Evolutionary conservation across 1,140 invertebrate genomes (phyloP).

Genomic region (Zaprionus tsacasi): DNA sequence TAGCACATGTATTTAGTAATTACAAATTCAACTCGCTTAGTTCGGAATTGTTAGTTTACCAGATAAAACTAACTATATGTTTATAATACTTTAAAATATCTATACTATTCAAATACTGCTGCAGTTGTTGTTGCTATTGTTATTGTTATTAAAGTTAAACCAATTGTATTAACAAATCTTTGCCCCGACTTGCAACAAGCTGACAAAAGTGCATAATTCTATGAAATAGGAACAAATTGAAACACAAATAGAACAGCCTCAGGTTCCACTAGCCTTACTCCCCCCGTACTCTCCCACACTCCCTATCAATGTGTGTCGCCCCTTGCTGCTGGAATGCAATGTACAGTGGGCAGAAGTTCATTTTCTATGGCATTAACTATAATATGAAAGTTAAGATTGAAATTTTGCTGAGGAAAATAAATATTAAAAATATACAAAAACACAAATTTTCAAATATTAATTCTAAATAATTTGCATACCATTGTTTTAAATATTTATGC

Average conservation of each 20-base stretch:
- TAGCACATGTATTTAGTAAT: slow-evolving; percentile 18
- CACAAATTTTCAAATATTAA: too few species aligned
- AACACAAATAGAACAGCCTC: slow-evolving; percentile 66
- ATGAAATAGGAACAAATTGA: slow-evolving; percentile 78
- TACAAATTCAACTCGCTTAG: slow-evolving; percentile 38
- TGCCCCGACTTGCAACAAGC: slow-evolving; percentile 40
- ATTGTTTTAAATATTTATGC: too few species aligned
- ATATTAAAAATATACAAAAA: too few species aligned
- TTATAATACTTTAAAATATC: too few species aligned
- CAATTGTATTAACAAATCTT: slow-evolving; percentile 46
- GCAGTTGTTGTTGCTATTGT: slow-evolving; percentile 1
- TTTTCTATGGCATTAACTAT: too few species aligned
- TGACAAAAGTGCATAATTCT: slow-evolving; percentile 79
- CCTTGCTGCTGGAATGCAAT: too few species aligned
- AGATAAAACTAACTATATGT: too few species aligned
- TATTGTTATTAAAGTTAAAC: slow-evolving; percentile 33
- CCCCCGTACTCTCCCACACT: not conserved
- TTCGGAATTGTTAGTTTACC: not conserved
- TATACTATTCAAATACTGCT: not conserved
- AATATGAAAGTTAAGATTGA: too few species aligned
- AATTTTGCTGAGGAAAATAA: too few species aligned
- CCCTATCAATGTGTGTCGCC: too few species aligned
- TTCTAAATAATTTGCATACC: too few species aligned
- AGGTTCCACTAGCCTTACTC: not conserved
- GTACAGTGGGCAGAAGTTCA: too few species aligned